Evolutionary conservation across 2,888 invertebrate species (phyloP), one percentile per base, ranked within the genome.

Genomic region (Adelphocoris suturalis): DNA sequence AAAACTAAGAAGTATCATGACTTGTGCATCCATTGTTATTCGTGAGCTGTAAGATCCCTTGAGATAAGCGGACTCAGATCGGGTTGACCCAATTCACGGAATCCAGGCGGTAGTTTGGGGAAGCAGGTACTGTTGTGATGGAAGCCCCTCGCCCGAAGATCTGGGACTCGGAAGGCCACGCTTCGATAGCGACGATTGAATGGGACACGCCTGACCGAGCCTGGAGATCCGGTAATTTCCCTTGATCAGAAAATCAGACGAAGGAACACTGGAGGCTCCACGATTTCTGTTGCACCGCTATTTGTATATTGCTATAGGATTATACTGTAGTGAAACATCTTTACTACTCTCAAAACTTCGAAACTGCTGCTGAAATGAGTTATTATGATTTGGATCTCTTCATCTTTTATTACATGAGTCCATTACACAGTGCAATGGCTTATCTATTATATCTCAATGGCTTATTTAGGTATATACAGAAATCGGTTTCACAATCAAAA

Each of bases 151-250:
- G 19, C 5, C 12, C 23, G 68, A 68, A 68, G 68, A 68, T 23
- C 27, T 68, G 68, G 68, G 68, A 68, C 68, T 68, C 68, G 68
- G 68, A 27, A 68, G 27, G 68, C 68, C 68, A 68, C 68, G 68
- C 68, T 68, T 68, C 68, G 68, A 68, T 23, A 68, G 23, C 23
- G 68, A 68, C 68, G 68, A 68, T 68, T 23, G 23, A 68, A 68
- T 68, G 68, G 19, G 68, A 27, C 23, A 68, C 68, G 68, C 68
- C 68, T 68, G 23, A 23, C 68, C 27, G 61, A n/a, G 9, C 61
- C 9, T 9, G 61, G n/a, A 13, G 68, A 52, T 11, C 16, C 68
- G 27, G 68, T 23, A 23, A 19, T 27, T 23, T 13, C 7, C 23
- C 11, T 68, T 12, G 68, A 23, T 23, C 68, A 12, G 68, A 23